A percentile compares a stretch with the other conserved stretches of the same genome.
Evolutionary conservation across 2,888 invertebrate genomes (phyloP).

Genomic region (Diaprepes abbreviatus): DNA sequence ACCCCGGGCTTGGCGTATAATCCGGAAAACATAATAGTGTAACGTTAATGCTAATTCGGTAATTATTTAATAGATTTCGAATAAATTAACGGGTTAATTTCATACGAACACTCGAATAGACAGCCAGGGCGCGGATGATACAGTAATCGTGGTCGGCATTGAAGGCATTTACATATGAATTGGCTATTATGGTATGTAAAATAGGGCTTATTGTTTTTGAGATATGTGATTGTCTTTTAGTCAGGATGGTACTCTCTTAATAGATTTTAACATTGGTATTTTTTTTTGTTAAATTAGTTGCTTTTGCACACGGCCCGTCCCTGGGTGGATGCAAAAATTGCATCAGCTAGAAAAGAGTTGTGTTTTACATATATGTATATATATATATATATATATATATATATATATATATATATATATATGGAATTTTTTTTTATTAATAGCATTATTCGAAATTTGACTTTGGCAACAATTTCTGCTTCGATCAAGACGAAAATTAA

Average conservation of each 20-base stretch:
- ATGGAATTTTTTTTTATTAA: too few relatives aligned
- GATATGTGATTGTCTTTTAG: conserved; percentile 19
- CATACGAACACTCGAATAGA: conserved; percentile 25
- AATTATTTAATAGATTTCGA: conserved; percentile 46
- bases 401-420: too few relatives aligned
- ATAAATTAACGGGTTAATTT: conserved; percentile 44
- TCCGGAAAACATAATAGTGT: conserved; percentile 34
- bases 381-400: too few relatives aligned
- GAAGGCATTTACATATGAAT: conserved; percentile 36
- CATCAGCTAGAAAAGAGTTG: too few relatives aligned
- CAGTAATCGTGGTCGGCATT: conserved; percentile 4
- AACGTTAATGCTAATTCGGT: conserved; percentile 44
- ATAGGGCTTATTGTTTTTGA: conserved; percentile 21
- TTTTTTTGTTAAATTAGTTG: too few relatives aligned
- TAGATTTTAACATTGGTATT: too few relatives aligned
- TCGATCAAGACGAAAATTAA: too few relatives aligned
- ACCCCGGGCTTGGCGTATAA: conserved; percentile 25
- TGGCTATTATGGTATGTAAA: conserved; percentile 34
- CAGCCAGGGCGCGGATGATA: conserved; percentile 41
- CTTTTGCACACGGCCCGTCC: too few relatives aligned
- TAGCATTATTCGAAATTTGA: too few relatives aligned
- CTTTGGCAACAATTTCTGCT: too few relatives aligned
- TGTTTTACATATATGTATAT: too few relatives aligned
- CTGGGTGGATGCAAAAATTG: too few relatives aligned
- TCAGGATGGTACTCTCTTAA: not conserved